Evolutionary conservation across 1,140 invertebrate genomes (phyloP).

Genomic region (Hypsibius dujardini): DNA sequence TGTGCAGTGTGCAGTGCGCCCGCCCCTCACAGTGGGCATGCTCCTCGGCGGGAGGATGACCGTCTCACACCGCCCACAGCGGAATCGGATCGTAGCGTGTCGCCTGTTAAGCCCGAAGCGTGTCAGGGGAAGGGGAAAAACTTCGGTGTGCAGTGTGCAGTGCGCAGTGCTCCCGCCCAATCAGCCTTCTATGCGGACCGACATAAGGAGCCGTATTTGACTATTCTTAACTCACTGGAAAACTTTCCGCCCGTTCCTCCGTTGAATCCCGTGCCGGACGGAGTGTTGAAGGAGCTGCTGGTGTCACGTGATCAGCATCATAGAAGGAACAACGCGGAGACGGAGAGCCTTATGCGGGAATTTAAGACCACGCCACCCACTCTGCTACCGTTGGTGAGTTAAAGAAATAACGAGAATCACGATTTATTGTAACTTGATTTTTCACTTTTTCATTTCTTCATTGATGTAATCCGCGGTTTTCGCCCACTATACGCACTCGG

Average conservation of each 20-base stretch:
- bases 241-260: background rate
- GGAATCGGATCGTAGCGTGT: background rate
- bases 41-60: no score
- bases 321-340: background rate
- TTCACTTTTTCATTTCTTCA: no score
- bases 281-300: background rate
- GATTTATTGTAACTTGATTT: no score
- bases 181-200: background rate
- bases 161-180: background rate
- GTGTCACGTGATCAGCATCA: background rate
- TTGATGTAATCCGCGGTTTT: no score
- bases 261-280: background rate
- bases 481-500: no score
- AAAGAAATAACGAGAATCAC: no score
- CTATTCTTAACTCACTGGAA: background rate
- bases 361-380: background rate
- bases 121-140: background rate
- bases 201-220: background rate
- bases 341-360: background rate
- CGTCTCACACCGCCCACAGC: no score
- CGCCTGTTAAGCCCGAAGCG: background rate
- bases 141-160: conserved; percentile 1
- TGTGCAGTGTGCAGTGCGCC: background rate
- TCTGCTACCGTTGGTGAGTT: background rate
- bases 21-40: no score